These are phyloP conservation scores for Polypterus bichir DNA, from an alignment of 2,113 vertebrate species.

Conservation along the genomic window DNA sequence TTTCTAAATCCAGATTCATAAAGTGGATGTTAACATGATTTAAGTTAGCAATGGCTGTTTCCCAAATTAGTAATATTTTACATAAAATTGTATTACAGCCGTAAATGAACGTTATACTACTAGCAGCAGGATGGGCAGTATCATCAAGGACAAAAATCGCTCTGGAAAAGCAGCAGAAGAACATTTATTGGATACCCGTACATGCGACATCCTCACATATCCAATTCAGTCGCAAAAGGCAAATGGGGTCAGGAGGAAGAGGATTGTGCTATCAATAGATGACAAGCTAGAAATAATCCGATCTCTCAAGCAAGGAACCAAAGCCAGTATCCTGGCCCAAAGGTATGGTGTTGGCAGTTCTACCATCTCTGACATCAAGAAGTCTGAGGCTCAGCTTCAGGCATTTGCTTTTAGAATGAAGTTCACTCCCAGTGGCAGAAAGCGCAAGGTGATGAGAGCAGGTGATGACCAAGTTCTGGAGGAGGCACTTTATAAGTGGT, in stretches of 20 bases:
- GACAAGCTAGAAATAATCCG: neutral
- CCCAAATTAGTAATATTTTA: neutral
- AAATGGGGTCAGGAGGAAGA: neutral
- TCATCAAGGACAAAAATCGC: neutral
- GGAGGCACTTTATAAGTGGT: neutral
- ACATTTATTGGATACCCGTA: neutral
- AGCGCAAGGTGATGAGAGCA: neutral
- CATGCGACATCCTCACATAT: neutral
- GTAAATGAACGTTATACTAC: neutral
- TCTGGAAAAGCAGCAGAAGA: neutral
- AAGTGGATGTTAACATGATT: no score
- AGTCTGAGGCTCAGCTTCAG: neutral
- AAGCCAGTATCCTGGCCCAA: neutral
- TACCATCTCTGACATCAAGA: conserved; percentile 2
- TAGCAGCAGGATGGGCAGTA: neutral
- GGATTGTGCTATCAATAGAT: conserved; percentile 1
- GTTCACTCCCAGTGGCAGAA: neutral
- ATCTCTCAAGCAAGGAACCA: neutral
- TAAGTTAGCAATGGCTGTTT: neutral
- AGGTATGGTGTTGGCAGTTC: neutral
- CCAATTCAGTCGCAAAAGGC: neutral
- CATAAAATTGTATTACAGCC: neutral
- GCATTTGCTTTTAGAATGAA: neutral
- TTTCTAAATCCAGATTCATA: no score
- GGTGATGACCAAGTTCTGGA: neutral